phyloP scores from a whole-genome alignment of 2,888 invertebrate genomes.

The Zaprionus obscuricornis region DNA sequence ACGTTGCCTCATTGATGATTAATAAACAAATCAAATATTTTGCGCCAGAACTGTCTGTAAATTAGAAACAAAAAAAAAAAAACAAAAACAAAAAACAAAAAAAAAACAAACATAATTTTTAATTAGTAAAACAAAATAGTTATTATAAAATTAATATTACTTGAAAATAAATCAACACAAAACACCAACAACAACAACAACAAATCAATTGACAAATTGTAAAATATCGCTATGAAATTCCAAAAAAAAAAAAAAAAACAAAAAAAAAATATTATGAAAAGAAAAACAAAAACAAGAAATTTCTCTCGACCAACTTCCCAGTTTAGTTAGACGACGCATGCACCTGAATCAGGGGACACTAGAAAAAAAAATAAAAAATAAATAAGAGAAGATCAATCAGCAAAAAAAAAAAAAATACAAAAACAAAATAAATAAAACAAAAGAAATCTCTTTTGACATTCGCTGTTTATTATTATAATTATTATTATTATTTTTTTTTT shows the following conservation, averaged over 20 bases:
- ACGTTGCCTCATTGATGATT: slow-evolving; percentile 34
- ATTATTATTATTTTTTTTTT: slow-evolving; percentile 9
- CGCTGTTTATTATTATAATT: too few species aligned
- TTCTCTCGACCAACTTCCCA: slow-evolving; percentile 28
- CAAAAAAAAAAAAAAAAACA: background rate
- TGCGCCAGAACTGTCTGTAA: slow-evolving; percentile 71
- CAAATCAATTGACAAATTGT: slow-evolving; percentile 58
- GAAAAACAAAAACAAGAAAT: background rate
- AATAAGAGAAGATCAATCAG: background rate
- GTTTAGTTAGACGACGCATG: slow-evolving; percentile 54
- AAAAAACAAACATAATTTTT: slow-evolving; percentile 53
- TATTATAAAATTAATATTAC: slow-evolving; percentile 39
- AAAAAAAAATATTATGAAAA: slow-evolving; percentile 10
- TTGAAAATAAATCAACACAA: slow-evolving; percentile 44
- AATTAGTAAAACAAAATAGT: slow-evolving; percentile 64
- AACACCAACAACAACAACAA: slow-evolving; percentile 25
- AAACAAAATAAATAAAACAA: background rate
- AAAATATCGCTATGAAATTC: slow-evolving; percentile 29
- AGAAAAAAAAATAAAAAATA: background rate
- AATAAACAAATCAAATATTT: too few species aligned
- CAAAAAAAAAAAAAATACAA: background rate
- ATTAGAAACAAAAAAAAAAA: slow-evolving; percentile 46
- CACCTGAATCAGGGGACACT: slow-evolving; percentile 24
- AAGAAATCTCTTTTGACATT: too few species aligned
- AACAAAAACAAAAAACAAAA: slow-evolving; percentile 31